phyloP scores from a whole-genome alignment of 92 coral and sea anemone genomes.

The Porites divaricata region DNA sequence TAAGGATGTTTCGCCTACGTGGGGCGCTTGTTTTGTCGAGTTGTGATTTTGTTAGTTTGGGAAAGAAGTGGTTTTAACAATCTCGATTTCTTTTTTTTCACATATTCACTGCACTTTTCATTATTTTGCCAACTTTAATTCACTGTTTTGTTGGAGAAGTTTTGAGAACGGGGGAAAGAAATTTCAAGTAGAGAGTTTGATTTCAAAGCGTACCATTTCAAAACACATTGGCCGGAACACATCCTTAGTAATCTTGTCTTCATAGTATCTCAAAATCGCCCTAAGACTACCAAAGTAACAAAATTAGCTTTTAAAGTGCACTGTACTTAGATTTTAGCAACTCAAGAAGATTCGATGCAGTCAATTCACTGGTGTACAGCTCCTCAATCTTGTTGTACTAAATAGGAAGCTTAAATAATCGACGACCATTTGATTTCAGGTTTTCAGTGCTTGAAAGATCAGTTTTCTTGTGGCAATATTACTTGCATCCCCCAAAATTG shows the following conservation, averaged over 20 bases:
- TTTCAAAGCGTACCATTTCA: not conserved
- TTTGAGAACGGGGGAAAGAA: not conserved
- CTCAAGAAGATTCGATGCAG: not conserved
- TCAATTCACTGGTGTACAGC: not conserved
- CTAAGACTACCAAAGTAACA: not conserved
- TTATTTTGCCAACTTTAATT: conserved; percentile 10
- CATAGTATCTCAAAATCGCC: conserved; percentile 2
- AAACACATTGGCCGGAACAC: not conserved
- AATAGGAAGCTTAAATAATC: not conserved
- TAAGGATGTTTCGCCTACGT: conserved; percentile 67
- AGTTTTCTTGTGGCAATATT: conserved; percentile 64
- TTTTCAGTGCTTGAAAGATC: conserved; percentile 54
- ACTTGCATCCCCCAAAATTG: conserved; percentile 73
- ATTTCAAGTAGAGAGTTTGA: not conserved
- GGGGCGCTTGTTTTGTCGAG: conserved; percentile 54
- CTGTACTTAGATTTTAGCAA: not conserved
- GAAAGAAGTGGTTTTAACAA: not conserved
- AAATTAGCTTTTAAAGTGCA: not conserved
- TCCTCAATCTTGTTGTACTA: not conserved
- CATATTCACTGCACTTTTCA: not conserved
- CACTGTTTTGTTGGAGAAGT: not conserved
- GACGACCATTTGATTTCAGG: conserved; percentile 37
- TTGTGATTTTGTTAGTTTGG: conserved; percentile 33
- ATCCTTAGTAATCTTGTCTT: not conserved
- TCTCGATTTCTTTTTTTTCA: conserved; percentile 10